A percentile compares a stretch with the other conserved stretches of the same genome.
Evolutionary conservation across 2,888 invertebrate species (phyloP).

Genomic region (Sarcophaga carnaria): DNA sequence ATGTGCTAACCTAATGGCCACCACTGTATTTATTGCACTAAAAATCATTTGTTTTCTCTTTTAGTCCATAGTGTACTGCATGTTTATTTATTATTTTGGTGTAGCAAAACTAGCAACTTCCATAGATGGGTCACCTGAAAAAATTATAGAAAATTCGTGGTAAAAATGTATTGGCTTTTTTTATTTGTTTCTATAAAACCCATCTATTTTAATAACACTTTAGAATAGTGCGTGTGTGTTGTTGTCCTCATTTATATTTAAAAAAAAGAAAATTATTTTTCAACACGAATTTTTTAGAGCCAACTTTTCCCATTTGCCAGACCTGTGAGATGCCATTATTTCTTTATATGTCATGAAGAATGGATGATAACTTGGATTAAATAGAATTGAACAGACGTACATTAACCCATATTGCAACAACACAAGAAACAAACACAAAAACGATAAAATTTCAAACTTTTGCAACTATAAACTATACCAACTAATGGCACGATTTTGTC

Average conservation of each 20-base stretch:
- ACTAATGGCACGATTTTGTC: conserved; percentile 38
- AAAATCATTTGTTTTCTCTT: background rate
- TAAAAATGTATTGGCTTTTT: background rate
- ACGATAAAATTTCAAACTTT: background rate
- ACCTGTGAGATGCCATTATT: background rate
- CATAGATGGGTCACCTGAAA: background rate
- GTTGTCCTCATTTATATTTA: background rate
- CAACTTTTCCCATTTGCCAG: conserved; percentile 39
- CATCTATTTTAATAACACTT: background rate
- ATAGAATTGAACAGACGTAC: background rate
- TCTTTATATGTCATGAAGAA: background rate
- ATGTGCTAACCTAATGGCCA: no score
- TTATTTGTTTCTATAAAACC: background rate
- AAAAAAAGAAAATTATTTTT: background rate
- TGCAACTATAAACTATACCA: conserved; percentile 27
- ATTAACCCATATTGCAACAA: background rate
- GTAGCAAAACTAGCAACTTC: background rate
- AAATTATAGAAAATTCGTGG: background rate
- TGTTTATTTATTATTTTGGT: conserved; percentile 40
- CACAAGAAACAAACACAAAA: background rate
- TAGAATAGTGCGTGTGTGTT: no score
- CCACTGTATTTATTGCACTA: no score
- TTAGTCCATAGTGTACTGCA: background rate
- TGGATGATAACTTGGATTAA: background rate
- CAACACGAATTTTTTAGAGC: conserved; percentile 30